Evolutionary conservation across 1,140 invertebrate genomes (phyloP).

Genomic region (Trichonephila clavata): DNA sequence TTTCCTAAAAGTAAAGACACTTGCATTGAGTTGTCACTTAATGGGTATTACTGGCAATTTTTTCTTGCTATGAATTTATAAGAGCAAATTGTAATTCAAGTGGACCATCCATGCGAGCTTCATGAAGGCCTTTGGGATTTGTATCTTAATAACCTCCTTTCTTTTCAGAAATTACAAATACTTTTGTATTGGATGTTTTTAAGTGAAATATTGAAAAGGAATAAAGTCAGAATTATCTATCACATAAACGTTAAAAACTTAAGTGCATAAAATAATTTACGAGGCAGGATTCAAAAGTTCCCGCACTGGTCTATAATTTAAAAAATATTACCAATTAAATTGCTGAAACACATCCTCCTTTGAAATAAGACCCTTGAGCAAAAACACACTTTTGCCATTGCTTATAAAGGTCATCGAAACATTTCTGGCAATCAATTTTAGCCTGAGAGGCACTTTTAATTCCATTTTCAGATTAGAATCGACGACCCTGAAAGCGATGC

Average conservation of each 20-base stretch:
- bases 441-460: no score
- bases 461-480: no score
- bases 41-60: background rate
- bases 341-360: no score
- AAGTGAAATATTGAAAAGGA: background rate
- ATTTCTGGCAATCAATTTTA: no score
- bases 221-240: background rate
- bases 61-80: constrained; percentile 5
- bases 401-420: no score
- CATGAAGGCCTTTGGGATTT: constrained; percentile 53
- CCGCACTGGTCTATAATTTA: no score
- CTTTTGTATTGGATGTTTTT: background rate
- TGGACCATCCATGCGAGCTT: constrained; percentile 51
- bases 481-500: no score
- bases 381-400: no score
- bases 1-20: background rate
- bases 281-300: no score
- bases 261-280: background rate
- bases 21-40: background rate
- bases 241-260: background rate
- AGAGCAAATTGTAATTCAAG: constrained; percentile 16
- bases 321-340: no score
- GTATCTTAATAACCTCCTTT: constrained; percentile 12
- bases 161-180: background rate
- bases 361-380: no score